Percentiles rank a stretch among this genome's conserved stretches.
phyloP scores from a whole-genome alignment of 37 sponge, comb jelly and placozoan genomes.

The Bolinopsis microptera region DNA sequence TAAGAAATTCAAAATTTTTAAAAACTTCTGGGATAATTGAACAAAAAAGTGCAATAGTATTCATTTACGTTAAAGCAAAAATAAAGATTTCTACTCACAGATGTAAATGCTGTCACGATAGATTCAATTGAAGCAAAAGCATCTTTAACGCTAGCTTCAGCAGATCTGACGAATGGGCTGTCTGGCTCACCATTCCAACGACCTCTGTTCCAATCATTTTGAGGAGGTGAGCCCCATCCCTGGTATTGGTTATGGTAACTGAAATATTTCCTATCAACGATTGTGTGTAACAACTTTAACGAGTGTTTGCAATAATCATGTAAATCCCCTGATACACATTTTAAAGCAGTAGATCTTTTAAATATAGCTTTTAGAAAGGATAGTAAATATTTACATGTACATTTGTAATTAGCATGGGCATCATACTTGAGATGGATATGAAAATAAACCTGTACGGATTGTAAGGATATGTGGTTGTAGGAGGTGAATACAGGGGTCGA shows the following conservation, averaged over 20 bases:
- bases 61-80: too few relatives aligned
- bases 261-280: background rate
- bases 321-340: too few relatives aligned
- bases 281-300: too few relatives aligned
- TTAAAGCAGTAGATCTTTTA: too few relatives aligned
- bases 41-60: too few relatives aligned
- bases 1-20: too few relatives aligned
- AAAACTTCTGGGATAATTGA: too few relatives aligned
- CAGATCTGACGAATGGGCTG: constrained; percentile 67
- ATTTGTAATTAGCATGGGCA: too few relatives aligned
- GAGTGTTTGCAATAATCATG: too few relatives aligned
- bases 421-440: too few relatives aligned
- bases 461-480: background rate
- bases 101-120: constrained; percentile 69
- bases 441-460: background rate
- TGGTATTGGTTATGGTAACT: background rate
- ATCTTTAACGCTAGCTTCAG: constrained; percentile 69
- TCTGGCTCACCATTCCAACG: background rate
- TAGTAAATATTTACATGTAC: too few relatives aligned
- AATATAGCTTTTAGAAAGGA: too few relatives aligned
- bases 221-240: background rate
- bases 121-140: constrained; percentile 73
- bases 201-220: constrained; percentile 54
- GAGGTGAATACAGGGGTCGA: background rate
- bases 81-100: constrained; percentile 39